Base-by-base conservation (phyloP, 1,140 invertebrate genomes). In the Melitaea cinxia region DNA sequence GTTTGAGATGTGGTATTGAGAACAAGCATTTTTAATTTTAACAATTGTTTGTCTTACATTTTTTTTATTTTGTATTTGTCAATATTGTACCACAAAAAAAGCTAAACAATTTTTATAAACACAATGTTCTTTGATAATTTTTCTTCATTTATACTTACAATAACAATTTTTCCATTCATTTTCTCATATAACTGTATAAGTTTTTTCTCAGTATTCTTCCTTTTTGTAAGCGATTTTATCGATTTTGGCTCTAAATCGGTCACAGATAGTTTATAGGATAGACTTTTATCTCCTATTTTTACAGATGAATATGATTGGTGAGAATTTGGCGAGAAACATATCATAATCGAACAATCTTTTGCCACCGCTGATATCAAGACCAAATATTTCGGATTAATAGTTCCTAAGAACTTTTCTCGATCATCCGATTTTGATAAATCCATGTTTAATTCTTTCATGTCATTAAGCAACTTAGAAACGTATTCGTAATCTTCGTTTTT, bases 261-360 rank as follows among this genome's bases (percentile, higher is more conserved):
- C 5, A 91, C 70, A 37, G 83, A 78, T 6, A 89, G 55, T 73
- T 72, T 82, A 23, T 84, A 88, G 50, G 75, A 74, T 53, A 90
- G 61, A 52, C 63, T 80, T 33, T 64, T 52, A 9, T 75, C 64
- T 33, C 72, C 70, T 53, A 81, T 54, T 53, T 62, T 54, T 19
- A 83, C 71, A 30, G 39, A 65, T 53, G 78, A 66, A 19, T 59
- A 56, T 12, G 63, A 49, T 50, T 77, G 64, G 58, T 66, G 60
- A 33, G 24, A 33, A 35, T 82, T 28, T n/a, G 70, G 53, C 19
- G 85, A 71, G 39, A 91, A 83, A 21, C 81, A 75, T 47, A 92
- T 85, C 91, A 92, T 92, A 6, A 91, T 78, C 5, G 91, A 92
- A 59, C 89, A 91, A 55, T 92, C 91, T 73, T 87, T 91, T 14